A percentile compares a stretch with the other conserved stretches of the same genome.
Conservation (phyloP, 2,113 vertebrate genomes). For the Bufo bufo region DNA sequence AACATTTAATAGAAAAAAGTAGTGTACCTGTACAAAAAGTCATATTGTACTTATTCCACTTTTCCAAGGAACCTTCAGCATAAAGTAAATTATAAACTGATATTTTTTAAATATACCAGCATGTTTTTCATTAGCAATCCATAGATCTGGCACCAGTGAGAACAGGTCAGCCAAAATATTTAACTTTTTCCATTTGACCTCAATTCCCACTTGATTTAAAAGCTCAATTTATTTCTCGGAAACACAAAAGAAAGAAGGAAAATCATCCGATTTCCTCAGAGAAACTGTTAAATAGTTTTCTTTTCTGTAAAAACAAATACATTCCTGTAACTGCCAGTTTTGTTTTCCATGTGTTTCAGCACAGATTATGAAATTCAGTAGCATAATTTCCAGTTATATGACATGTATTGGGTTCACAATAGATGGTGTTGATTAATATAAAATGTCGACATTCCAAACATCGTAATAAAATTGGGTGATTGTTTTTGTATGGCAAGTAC, state of each 20-base stretch:
- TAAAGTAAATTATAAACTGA: not conserved
- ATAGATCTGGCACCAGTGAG: constrained; percentile 12
- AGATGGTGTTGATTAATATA: constrained; percentile 8
- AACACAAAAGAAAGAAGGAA: constrained; percentile 21
- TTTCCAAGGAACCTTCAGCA: not conserved
- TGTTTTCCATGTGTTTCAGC: constrained; percentile 26
- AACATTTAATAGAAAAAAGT: too few relatives aligned
- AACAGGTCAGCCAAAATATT: constrained; percentile 30
- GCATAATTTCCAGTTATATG: not conserved
- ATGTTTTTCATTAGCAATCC: constrained; percentile 21
- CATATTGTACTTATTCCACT: too few relatives aligned
- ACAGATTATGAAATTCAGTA: constrained; percentile 3
- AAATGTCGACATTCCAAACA: constrained; percentile 4
- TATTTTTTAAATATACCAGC: not conserved
- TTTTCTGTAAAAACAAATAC: constrained; percentile 49
- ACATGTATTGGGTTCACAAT: not conserved
- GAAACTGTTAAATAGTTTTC: constrained; percentile 21
- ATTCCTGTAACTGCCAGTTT: constrained; percentile 51
- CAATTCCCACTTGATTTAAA: constrained; percentile 41
- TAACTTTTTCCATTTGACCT: constrained; percentile 29
- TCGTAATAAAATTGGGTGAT: not conserved
- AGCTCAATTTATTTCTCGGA: constrained; percentile 40
- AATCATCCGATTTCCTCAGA: constrained; percentile 30
- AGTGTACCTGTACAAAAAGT: too few relatives aligned
- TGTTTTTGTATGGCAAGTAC: not conserved